A percentile compares a stretch with the other conserved stretches of the same genome.
These are phyloP conservation scores for Myotis vivesi DNA, from an alignment of 2,797 vertebrate genomes.

Conservation along the genomic window DNA sequence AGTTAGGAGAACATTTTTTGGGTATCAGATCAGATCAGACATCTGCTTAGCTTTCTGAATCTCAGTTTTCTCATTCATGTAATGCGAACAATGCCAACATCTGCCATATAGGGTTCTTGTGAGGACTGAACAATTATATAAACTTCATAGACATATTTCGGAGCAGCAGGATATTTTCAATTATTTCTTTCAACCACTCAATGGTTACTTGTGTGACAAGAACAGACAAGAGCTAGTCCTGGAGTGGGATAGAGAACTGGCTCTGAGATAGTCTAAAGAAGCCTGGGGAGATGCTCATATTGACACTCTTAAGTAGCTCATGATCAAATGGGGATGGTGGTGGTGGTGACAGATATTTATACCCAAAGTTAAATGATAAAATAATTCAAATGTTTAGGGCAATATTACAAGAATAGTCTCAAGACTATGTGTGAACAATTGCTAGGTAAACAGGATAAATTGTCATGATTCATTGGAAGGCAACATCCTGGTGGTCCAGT, in stretches of 20 bases:
- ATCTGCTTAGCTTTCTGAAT: slow-evolving; percentile 33
- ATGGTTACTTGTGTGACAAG: slow-evolving; percentile 1
- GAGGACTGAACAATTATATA: not conserved
- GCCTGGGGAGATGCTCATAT: not conserved
- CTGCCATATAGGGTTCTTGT: not conserved
- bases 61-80: not conserved
- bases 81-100: not conserved
- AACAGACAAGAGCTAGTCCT: not conserved
- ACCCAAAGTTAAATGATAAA: not conserved
- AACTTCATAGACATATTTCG: not conserved
- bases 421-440: not conserved
- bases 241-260: not conserved
- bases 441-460: not conserved
- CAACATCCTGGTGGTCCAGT: not conserved
- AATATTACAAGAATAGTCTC: not conserved
- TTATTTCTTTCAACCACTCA: slow-evolving; percentile 22
- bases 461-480: not conserved
- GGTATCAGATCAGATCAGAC: not conserved
- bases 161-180: slow-evolving; percentile 26
- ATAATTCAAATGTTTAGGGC: not conserved
- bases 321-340: not conserved
- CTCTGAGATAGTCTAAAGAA: not conserved
- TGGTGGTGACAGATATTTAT: not conserved
- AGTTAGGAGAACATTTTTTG: not conserved
- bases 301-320: not conserved